Evolutionary conservation across 2,888 invertebrate genomes (phyloP).

Genomic region (Drosophila suboccidentalis): DNA sequence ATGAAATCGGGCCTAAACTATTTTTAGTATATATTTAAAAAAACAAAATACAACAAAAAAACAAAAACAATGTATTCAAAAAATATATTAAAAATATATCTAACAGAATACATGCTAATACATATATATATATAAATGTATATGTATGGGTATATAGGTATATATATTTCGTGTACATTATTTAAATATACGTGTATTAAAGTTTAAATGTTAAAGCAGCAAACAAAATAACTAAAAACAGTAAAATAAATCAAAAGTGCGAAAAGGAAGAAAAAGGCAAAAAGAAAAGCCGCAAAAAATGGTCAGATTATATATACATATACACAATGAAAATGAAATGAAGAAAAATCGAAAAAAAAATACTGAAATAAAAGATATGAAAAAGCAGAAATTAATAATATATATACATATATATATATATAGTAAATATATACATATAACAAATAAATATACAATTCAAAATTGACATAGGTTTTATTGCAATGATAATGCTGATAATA

Average conservation of each 20-base stretch:
- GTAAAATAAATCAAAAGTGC: constrained; percentile 48
- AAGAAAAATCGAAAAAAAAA: neutral
- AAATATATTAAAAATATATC: constrained; percentile 44
- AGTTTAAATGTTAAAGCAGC: constrained; percentile 73
- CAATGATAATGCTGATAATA: constrained; percentile 69
- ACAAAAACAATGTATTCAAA: constrained; percentile 40
- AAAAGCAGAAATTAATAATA: constrained; percentile 57
- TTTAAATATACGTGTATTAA: constrained; percentile 80
- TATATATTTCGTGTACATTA: constrained; percentile 75
- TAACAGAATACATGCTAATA: constrained; percentile 43
- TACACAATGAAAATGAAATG: constrained; percentile 47
- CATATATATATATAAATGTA: constrained; percentile 42
- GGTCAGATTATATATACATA: constrained; percentile 59
- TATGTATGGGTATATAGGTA: constrained; percentile 14
- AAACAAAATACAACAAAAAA: constrained; percentile 2
- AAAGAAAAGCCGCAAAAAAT: constrained; percentile 16
- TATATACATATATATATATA: constrained; percentile 38
- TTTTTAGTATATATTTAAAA: constrained; percentile 66
- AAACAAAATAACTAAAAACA: constrained; percentile 42
- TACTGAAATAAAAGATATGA: too few relatives aligned
- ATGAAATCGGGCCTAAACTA: constrained; percentile 70
- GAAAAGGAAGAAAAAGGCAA: constrained; percentile 31
- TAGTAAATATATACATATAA: constrained; percentile 73
- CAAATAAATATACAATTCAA: constrained; percentile 74
- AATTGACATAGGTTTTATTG: constrained; percentile 76